Base-by-base conservation (phyloP, 2,113 vertebrate genomes). In the Hiodon alosoides region DNA sequence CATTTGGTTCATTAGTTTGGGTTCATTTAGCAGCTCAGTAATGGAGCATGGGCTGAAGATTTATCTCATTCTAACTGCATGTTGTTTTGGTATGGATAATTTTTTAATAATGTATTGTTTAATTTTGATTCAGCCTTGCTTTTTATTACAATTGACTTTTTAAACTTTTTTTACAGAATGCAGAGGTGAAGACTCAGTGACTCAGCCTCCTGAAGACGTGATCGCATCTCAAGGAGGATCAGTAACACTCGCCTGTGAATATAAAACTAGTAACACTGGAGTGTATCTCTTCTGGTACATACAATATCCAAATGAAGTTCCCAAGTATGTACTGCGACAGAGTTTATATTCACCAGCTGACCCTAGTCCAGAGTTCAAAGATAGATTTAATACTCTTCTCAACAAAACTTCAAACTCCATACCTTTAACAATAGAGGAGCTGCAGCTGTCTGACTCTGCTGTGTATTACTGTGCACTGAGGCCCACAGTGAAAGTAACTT, bases 231-330 rank as follows among this genome's bases (percentile, higher is more conserved):
- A 79, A 79, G 75, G 71, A 71, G 68, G 62, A 62, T 17, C 11
- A 47, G 68, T 80, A 13, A 77, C 55, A 6, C 51, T 77, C n/a
- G 13, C 55, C 72, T 77, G 76, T 61, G 55, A 69, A 4, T 74
- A 71, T 53, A 64, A 53, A 8, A 74, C 67, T 2, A 3, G 3
- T 16, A 3, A 0, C 14, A 0, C 57, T 50, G 4, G 6, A 8
- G 2, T 48, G 53, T 16, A 66, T 60, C 71, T 80, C 31, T 70
- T 71, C 75, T 80, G 79, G 79, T 74, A 55, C 67, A 70, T 76
- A 16, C 67, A 76, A 14, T 54, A 31, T 6, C 16, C 67, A 11
- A 59, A 51, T 7, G 14, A 50, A 6, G 51, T 47, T 69, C 73
- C 65, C 10, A 50, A 31, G 55, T n/a, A 50, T 59, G 11, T 75